These are phyloP conservation scores for Brachyptera putata DNA, from an alignment of 2,888 invertebrate species.

Conservation along the genomic window DNA sequence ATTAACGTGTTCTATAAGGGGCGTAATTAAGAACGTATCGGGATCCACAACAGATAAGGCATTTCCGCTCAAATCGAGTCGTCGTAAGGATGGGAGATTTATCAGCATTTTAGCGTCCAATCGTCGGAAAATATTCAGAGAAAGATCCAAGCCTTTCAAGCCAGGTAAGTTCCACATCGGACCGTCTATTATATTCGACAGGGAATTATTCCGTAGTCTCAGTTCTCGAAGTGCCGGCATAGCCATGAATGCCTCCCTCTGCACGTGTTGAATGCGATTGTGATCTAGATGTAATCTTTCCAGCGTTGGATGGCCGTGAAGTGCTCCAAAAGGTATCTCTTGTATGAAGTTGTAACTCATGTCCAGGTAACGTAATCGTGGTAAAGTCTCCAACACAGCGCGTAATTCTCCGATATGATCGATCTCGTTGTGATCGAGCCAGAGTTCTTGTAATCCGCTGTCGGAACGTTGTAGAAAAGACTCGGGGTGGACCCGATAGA, in stretches of 20 bases:
- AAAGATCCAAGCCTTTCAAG: conserved; percentile 77
- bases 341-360: conserved; percentile 72
- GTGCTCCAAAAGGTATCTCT: conserved; percentile 71
- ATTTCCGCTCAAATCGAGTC: conserved; percentile 73
- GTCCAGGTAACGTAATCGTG: conserved; percentile 72
- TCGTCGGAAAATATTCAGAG: conserved; percentile 66
- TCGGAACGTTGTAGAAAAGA: conserved; percentile 72
- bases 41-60: conserved; percentile 65
- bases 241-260: conserved; percentile 73
- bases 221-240: conserved; percentile 81
- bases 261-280: conserved; percentile 69
- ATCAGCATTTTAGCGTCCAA: conserved; percentile 67
- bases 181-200: conserved; percentile 65
- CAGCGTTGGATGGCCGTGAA: conserved; percentile 73
- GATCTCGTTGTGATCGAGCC: conserved; percentile 71
- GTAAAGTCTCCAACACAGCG: conserved; percentile 70
- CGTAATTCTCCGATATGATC: conserved; percentile 69
- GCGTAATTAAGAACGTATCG: conserved; percentile 65
- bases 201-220: conserved; percentile 75
- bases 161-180: conserved; percentile 83
- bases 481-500: conserved; percentile 74
- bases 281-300: conserved; percentile 77
- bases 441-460: conserved; percentile 63
- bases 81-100: conserved; percentile 69
- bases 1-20: conserved; percentile 73